Evolutionary conservation across 1,140 invertebrate species (phyloP).

Genomic region (Mesaphorura yosii): DNA sequence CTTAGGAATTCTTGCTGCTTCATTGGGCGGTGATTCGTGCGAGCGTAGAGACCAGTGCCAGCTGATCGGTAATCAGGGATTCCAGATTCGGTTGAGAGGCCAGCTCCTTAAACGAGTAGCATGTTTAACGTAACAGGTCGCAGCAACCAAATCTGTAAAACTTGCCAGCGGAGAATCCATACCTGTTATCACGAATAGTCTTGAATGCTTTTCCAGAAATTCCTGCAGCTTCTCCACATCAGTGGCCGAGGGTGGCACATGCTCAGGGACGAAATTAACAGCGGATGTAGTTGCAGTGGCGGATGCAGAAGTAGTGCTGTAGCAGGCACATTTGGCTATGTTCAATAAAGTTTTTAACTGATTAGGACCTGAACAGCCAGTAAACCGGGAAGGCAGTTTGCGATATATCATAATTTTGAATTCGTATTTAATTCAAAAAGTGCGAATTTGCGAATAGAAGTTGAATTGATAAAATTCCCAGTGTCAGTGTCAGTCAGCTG

Average conservation of each 20-base stretch:
- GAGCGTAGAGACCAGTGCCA: conserved; percentile 80
- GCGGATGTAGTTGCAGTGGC: too few species aligned
- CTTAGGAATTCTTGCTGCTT: conserved; percentile 70
- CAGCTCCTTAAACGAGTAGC: conserved; percentile 62
- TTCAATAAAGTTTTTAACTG: too few species aligned
- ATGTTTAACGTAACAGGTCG: neutral
- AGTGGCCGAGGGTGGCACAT: conserved; percentile 46
- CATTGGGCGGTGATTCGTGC: conserved; percentile 67
- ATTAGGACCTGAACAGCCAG: too few species aligned
- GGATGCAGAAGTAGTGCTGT: too few species aligned
- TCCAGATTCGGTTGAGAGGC: conserved; percentile 88
- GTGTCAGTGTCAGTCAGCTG: too few species aligned
- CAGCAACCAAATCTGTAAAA: neutral
- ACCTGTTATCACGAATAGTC: conserved; percentile 37
- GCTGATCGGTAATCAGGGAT: conserved; percentile 90
- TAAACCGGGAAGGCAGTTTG: too few species aligned
- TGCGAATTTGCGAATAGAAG: too few species aligned
- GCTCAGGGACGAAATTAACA: conserved; percentile 67
- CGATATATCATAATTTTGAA: too few species aligned
- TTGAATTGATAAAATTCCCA: too few species aligned
- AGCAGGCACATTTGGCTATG: too few species aligned
- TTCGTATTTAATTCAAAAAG: too few species aligned
- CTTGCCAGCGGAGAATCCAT: neutral
- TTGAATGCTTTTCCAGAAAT: conserved; percentile 49
- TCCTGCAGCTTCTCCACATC: conserved; percentile 52